phyloP scores from a whole-genome alignment of 2,888 invertebrate genomes.

The Napeogenes sylphis region DNA sequence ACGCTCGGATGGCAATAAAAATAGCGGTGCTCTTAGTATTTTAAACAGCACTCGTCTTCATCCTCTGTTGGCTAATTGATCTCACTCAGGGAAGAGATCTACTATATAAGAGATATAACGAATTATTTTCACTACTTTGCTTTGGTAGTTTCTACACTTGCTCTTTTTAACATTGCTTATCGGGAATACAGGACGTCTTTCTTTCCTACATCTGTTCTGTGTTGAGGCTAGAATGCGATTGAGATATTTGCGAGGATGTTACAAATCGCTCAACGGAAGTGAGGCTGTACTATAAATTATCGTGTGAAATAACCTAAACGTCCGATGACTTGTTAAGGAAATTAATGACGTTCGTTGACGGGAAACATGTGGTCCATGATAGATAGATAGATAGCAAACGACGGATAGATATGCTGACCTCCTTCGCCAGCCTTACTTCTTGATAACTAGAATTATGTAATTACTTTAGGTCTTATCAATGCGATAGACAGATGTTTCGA shows the following conservation, averaged over 20 bases:
- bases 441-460: conserved; percentile 7
- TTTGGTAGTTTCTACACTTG: no score
- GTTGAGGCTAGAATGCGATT: no score
- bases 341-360: conserved; percentile 30
- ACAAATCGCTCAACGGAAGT: conserved; percentile 49
- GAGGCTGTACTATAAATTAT: conserved; percentile 45
- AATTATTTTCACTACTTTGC: neutral
- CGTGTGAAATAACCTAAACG: conserved; percentile 43
- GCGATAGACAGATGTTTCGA: neutral
- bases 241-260: conserved; percentile 26
- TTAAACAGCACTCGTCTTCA: conserved; percentile 44
- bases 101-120: neutral
- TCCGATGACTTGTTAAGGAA: conserved; percentile 31
- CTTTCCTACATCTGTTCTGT: neutral
- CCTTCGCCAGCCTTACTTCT: conserved; percentile 12
- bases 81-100: conserved; percentile 37
- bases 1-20: conserved; percentile 46
- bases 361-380: conserved; percentile 29
- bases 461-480: conserved; percentile 2
- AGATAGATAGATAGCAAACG: conserved; percentile 29
- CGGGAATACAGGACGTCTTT: neutral
- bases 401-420: conserved; percentile 28
- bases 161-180: neutral
- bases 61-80: conserved; percentile 47
- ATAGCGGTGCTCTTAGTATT: conserved; percentile 38